Base-by-base conservation (phyloP, 2,113 vertebrate genomes). In the Neotragus moschatus region DNA sequence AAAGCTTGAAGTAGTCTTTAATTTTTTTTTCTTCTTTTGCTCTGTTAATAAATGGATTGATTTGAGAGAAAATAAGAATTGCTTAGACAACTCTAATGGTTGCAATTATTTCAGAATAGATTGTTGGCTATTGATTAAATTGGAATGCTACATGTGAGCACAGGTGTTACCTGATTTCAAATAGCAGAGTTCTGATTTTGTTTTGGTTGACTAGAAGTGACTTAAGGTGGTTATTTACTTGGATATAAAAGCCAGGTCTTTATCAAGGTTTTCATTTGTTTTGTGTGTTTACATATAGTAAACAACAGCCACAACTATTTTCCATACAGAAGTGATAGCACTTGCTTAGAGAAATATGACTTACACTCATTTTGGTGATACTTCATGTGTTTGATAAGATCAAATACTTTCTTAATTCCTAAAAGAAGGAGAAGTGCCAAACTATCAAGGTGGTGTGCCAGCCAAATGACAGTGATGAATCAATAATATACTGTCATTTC, bases 11-110 rank as follows among this genome's bases (percentile, higher is more conserved):
- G 16, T 13, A 66, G 3, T 55, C 6, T 94, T 73, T 66, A 28
- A 26, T 89, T 60, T 79, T 70, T 90, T 92, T 84, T 26, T 75
- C 10, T 96, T 56, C 6, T 56, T 88, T 96, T 53, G 53, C 3
- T 96, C 14, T 93, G 43, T 61, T 63, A 84, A n/a, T 43, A 93
- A 91, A 86, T 43, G 28, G 58, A 89, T 91, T 91, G 58, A 93
- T 96, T 84, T 77, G 30, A 88, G 39, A 87, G n/a, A 94, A 94
- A 87, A 39, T 89, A 92, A 77, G 55, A 94, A 91, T 93, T 95
- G 36, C n/a, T 82, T 87, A 55, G 91, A 91, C 51, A 84, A 89
- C 6, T 84, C 51, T 51, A 96, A 96, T 88, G 26, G 12, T 58
- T 82, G 26, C 17, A 80, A 7, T 95, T n/a, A 77, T 81, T 91